These are phyloP conservation scores for Autographa pulchrina DNA, from an alignment of 2,888 invertebrate species.

Conservation along the genomic window DNA sequence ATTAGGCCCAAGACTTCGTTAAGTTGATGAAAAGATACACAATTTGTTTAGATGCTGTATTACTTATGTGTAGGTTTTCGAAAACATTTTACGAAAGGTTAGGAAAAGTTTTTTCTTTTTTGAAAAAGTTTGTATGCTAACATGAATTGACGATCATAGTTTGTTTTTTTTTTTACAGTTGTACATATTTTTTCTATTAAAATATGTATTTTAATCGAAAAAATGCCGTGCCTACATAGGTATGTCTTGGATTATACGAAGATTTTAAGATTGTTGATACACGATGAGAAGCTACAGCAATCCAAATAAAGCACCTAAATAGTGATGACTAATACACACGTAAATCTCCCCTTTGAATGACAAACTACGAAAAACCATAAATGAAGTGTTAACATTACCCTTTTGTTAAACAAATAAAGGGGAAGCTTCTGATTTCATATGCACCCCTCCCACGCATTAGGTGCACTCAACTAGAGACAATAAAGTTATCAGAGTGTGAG, in stretches of 20 bases:
- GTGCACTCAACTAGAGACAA: slow-evolving; percentile 52
- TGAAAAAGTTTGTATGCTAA: too few species aligned
- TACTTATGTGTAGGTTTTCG: not conserved
- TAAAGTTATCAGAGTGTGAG: slow-evolving; percentile 55
- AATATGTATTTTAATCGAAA: too few species aligned
- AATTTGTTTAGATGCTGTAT: not conserved
- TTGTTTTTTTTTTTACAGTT: too few species aligned
- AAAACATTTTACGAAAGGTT: not conserved
- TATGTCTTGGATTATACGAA: too few species aligned
- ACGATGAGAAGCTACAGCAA: not conserved
- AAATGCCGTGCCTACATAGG: too few species aligned
- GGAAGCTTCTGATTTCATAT: slow-evolving; percentile 51
- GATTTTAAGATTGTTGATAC: not conserved
- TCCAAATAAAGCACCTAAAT: not conserved
- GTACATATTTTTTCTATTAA: too few species aligned
- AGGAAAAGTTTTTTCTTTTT: not conserved
- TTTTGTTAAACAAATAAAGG: slow-evolving; percentile 44
- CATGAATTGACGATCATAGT: too few species aligned
- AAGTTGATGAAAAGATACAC: not conserved
- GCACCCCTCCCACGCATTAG: slow-evolving; percentile 58
- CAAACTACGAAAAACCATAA: not conserved
- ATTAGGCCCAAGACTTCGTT: not conserved
- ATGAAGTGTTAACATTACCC: slow-evolving; percentile 9
- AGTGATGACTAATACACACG: slow-evolving; percentile 1
- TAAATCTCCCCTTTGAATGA: not conserved